These are phyloP conservation scores for Psittacula cyanocephala DNA, from an alignment of 2,113 vertebrate genomes.

Conservation along the genomic window DNA sequence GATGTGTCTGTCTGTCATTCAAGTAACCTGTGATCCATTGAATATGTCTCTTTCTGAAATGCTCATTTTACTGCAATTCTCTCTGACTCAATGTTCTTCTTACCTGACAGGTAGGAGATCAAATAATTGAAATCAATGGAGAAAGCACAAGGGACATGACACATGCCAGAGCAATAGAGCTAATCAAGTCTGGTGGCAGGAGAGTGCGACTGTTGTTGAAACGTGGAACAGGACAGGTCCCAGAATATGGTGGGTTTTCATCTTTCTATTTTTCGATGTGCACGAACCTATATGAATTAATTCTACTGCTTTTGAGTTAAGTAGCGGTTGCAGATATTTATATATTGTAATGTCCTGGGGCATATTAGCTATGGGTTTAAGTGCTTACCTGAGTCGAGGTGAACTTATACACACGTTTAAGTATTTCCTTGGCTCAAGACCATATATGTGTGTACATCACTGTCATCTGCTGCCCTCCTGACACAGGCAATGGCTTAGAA, in stretches of 20 bases:
- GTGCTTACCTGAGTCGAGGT: background rate
- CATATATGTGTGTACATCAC: background rate
- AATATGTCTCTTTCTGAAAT: conserved; percentile 51
- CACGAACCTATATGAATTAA: background rate
- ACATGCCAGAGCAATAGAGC: conserved; percentile 93
- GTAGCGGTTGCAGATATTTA: background rate
- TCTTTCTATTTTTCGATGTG: background rate
- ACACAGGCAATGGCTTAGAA: background rate
- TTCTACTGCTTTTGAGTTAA: background rate
- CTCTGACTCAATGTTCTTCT: conserved; percentile 61
- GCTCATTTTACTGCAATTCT: conserved; percentile 35
- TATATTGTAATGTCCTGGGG: background rate
- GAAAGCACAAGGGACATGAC: conserved; percentile 98
- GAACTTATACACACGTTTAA: background rate
- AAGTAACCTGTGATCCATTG: conserved; percentile 23
- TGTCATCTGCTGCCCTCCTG: background rate
- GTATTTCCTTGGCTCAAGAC: background rate
- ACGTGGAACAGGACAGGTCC: conserved; percentile 94
- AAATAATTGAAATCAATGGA: conserved; percentile 99
- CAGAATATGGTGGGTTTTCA: conserved; percentile 91
- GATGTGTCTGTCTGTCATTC: conserved; percentile 55
- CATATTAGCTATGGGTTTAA: background rate
- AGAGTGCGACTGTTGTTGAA: conserved; percentile 93
- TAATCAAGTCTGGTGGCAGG: conserved; percentile 95
- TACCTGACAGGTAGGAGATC: conserved; percentile 91